phyloP scores from a whole-genome alignment of 2,888 invertebrate genomes.

The Formica aserva region DNA sequence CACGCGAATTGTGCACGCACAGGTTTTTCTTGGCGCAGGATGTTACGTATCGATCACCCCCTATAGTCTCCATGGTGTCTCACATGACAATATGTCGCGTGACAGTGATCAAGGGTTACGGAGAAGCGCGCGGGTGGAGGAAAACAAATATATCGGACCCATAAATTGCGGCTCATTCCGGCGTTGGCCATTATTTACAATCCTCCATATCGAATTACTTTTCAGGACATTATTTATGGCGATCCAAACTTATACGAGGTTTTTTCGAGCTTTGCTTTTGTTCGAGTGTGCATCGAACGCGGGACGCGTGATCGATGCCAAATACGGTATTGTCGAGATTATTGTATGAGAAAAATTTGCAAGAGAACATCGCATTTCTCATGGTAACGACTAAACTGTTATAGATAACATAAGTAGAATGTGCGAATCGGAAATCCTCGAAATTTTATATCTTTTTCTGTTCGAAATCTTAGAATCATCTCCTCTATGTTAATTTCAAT shows the following conservation, averaged over 20 bases:
- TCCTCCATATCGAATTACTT: slow-evolving; percentile 55
- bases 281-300: slow-evolving; percentile 44
- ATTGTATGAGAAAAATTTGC: slow-evolving; percentile 43
- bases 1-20: slow-evolving; percentile 62
- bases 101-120: slow-evolving; percentile 74
- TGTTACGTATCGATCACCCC: slow-evolving; percentile 69
- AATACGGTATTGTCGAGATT: slow-evolving; percentile 40
- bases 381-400: slow-evolving; percentile 32
- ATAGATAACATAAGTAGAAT: slow-evolving; percentile 26
- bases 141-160: slow-evolving; percentile 59
- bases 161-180: slow-evolving; percentile 56
- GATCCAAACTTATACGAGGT: slow-evolving; percentile 47
- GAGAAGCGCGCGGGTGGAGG: slow-evolving; percentile 45
- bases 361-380: slow-evolving; percentile 19
- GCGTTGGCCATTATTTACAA: slow-evolving; percentile 46
- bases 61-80: slow-evolving; percentile 51
- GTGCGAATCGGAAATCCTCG: slow-evolving; percentile 5
- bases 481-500: neutral
- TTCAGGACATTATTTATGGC: slow-evolving; percentile 50
- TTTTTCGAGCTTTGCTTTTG: slow-evolving; percentile 51
- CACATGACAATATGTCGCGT: slow-evolving; percentile 72
- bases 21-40: slow-evolving; percentile 59
- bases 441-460: neutral
- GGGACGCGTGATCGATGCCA: slow-evolving; percentile 46
- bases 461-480: neutral